Conservation (phyloP, 2,888 invertebrate genomes). For the Agrotis puta region DNA sequence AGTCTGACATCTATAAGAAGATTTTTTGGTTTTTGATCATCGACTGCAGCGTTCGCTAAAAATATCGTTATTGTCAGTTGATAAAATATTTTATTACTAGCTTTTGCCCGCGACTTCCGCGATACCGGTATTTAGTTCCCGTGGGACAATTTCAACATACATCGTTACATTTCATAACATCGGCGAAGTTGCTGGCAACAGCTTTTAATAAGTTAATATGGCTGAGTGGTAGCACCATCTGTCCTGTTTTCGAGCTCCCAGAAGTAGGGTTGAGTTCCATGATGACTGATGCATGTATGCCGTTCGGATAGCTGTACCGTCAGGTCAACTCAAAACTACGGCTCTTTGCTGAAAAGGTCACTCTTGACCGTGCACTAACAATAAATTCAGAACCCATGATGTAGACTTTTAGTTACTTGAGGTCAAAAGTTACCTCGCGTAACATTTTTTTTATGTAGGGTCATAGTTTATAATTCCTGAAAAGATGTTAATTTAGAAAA, state of each 20-base stretch:
- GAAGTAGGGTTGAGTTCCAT: neutral
- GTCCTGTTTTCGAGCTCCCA: neutral
- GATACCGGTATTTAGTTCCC: too few species aligned
- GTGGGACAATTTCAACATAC: too few species aligned
- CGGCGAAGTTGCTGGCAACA: too few species aligned
- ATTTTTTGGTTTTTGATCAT: too few species aligned
- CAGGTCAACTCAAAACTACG: conserved; percentile 9
- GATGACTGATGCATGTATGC: conserved; percentile 1
- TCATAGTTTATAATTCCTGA: too few species aligned
- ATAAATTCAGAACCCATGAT: neutral
- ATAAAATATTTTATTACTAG: too few species aligned
- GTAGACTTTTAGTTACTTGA: neutral
- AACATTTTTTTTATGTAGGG: neutral
- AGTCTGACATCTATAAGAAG: too few species aligned
- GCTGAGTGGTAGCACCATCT: neutral
- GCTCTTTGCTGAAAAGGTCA: neutral
- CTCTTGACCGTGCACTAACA: neutral
- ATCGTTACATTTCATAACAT: too few species aligned
- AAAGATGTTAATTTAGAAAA: too few species aligned
- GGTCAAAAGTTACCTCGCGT: neutral
- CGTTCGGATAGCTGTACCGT: neutral
- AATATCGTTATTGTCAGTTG: too few species aligned
- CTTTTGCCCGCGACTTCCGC: too few species aligned
- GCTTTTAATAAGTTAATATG: neutral
- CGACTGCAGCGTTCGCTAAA: too few species aligned